These are phyloP conservation scores for Hirtodrosophila alboralis DNA, from an alignment of 2,888 invertebrate genomes.

Conservation along the genomic window DNA sequence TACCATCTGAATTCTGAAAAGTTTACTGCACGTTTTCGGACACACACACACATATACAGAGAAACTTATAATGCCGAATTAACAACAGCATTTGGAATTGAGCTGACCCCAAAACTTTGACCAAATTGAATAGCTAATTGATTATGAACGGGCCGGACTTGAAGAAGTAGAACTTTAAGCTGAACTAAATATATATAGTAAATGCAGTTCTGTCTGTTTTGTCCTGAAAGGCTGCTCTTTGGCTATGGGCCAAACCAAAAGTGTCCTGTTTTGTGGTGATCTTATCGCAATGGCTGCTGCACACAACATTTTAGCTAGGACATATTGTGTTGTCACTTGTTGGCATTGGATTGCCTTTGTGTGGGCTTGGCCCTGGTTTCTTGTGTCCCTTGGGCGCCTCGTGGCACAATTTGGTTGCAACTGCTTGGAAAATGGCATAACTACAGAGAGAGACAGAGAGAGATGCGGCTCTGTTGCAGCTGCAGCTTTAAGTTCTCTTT, in stretches of 20 bases:
- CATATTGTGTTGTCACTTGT: constrained; percentile 66
- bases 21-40: constrained; percentile 55
- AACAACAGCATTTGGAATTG: constrained; percentile 36
- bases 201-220: not conserved
- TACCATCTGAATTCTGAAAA: constrained; percentile 48
- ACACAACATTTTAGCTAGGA: constrained; percentile 49
- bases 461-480: too few species aligned
- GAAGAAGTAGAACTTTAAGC: constrained; percentile 52
- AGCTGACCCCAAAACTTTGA: constrained; percentile 44
- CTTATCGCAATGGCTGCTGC: constrained; percentile 61
- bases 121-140: constrained; percentile 75
- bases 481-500: constrained; percentile 29
- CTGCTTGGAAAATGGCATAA: constrained; percentile 69
- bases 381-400: constrained; percentile 38
- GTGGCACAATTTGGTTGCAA: constrained; percentile 66
- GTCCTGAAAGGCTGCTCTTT: constrained; percentile 26
- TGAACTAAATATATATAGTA: too few species aligned
- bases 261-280: constrained; percentile 72
- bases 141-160: constrained; percentile 45
- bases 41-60: constrained; percentile 32
- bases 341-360: constrained; percentile 35
- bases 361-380: constrained; percentile 31
- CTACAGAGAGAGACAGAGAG: too few species aligned
- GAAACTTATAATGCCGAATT: constrained; percentile 43
- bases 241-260: constrained; percentile 58